Conservation (phyloP, 2,113 vertebrate genomes). For the Syngnathoides biaculeatus region DNA sequence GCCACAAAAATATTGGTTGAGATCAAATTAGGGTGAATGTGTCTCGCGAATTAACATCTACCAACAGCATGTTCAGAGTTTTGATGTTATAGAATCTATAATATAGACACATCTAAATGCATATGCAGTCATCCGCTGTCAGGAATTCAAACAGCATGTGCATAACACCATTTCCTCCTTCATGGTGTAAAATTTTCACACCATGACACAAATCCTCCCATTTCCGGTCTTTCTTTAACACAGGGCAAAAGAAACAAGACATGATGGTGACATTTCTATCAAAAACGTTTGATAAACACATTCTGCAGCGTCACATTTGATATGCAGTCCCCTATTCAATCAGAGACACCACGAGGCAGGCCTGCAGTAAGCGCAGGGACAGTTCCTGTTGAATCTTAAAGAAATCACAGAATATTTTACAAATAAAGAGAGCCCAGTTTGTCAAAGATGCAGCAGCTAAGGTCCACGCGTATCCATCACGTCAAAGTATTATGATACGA, state of each 20-base stretch:
- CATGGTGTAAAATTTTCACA: neutral
- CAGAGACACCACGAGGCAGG: constrained; percentile 45
- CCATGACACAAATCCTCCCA: neutral
- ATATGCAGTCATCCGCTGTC: neutral
- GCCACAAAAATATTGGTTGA: too few relatives aligned
- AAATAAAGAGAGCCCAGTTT: constrained; percentile 54
- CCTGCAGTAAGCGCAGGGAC: constrained; percentile 72
- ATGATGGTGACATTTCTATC: neutral
- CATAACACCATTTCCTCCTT: neutral
- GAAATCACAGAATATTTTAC: constrained; percentile 60
- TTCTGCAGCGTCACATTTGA: neutral
- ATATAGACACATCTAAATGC: neutral
- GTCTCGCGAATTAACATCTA: neutral
- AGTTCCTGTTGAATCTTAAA: constrained; percentile 65
- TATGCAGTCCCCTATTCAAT: constrained; percentile 70
- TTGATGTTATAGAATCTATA: neutral
- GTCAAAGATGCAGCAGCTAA: constrained; percentile 65
- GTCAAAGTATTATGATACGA: neutral
- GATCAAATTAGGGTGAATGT: too few relatives aligned
- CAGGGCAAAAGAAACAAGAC: neutral
- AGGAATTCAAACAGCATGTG: neutral
- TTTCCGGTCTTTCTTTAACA: neutral
- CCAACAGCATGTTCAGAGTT: neutral
- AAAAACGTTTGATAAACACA: neutral
- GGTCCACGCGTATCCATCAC: fast-evolving